Evolutionary conservation across 2,113 vertebrate species (phyloP), one percentile per base, ranked within the genome.

Genomic region (Coptodon rendalli): DNA sequence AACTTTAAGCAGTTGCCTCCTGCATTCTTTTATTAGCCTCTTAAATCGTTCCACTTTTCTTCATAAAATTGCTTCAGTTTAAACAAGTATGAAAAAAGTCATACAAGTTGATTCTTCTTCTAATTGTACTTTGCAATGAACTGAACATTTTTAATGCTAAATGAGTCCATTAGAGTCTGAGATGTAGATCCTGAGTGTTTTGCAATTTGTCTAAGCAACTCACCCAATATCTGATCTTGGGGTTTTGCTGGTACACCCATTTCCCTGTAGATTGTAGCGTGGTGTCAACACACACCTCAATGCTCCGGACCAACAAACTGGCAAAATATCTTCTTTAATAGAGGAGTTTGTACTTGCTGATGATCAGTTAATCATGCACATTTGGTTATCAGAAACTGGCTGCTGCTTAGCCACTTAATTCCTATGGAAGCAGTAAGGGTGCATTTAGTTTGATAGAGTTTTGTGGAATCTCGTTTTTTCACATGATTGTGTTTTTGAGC

Each of bases 191-290:
- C 3, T 36, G 9, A 66, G 61, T 66, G 61, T 66, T 66, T 66
- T 63, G 59, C 17, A 12, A 19, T 63, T 63, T 34, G 5, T 63
- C 59, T 7, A 63, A 63, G 17, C 31, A 3, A 7, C 9, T 34
- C 59, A n/a, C 10, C 7, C 8, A 0, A 36, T 16, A 24, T 27
- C 7, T 43, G 36, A 2, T 16, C 1, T 0, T 43, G 66, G 38
- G 2, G 38, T 43, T 43, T 71, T 71, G 38, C 66, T 43, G 66
- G 13, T 14, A 9, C n/a, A 43, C 1, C 38, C 8, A 38, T 27
- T 73, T 16, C 8, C 3, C 38, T 24, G 66, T 10, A 3, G 66
- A 27, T 4, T 73, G 66, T 45, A 43, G 68, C 17, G 14, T 22
- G 40, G 63, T 22, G 14, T 27, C 2, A 73, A 45, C 40, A 0